Conservation (phyloP, 2,888 invertebrate genomes). For the Torymus texanus region DNA sequence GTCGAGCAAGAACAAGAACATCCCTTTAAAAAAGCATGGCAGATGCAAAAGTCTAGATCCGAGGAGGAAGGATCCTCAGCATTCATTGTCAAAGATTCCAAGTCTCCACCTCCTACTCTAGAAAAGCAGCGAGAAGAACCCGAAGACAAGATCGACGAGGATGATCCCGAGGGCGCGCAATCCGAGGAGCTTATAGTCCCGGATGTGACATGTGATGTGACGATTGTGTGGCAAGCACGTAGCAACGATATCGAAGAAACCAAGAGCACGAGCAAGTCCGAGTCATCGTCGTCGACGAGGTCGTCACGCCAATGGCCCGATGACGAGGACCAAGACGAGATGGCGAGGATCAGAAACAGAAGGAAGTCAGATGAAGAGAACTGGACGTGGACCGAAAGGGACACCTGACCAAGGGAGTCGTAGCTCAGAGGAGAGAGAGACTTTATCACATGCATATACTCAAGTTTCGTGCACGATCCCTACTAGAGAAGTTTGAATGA, state of each 20-base stretch:
- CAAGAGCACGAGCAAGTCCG: conserved; percentile 56
- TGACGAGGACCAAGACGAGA: conserved; percentile 63
- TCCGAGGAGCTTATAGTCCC: background rate
- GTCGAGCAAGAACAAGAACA: conserved; percentile 73
- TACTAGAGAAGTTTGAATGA: too few relatives aligned
- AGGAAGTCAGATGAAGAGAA: conserved; percentile 64
- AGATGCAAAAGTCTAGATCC: conserved; percentile 72
- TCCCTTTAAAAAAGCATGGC: conserved; percentile 74
- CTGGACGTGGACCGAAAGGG: conserved; percentile 66
- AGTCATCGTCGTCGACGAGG: conserved; percentile 55
- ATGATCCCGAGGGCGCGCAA: conserved; percentile 27
- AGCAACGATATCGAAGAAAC: conserved; percentile 63
- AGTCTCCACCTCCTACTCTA: conserved; percentile 11
- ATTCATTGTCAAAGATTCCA: conserved; percentile 64
- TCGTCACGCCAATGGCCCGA: conserved; percentile 60
- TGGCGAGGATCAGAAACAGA: conserved; percentile 55
- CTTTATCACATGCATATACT: conserved; percentile 11
- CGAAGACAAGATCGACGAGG: conserved; percentile 44
- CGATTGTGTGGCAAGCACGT: conserved; percentile 52
- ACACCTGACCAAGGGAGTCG: conserved; percentile 63
- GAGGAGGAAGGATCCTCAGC: conserved; percentile 70
- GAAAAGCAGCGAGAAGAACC: conserved; percentile 52
- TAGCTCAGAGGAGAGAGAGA: conserved; percentile 34
- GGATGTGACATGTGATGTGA: conserved; percentile 54
- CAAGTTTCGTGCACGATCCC: background rate